Conservation (phyloP, 2,113 vertebrate genomes). For the Labeo catla region DNA sequence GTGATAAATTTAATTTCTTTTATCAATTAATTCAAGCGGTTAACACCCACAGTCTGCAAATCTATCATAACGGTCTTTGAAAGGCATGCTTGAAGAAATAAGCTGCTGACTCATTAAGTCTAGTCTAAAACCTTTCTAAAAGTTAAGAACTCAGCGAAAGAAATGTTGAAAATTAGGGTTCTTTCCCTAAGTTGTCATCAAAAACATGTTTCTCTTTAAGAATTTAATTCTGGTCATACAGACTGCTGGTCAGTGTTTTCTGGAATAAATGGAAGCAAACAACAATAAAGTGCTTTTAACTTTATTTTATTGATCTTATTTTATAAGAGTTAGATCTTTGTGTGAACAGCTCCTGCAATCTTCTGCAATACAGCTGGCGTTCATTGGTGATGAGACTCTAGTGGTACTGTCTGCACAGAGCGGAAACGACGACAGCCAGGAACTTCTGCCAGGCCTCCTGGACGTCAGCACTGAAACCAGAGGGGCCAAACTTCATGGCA, state of each 20-base stretch:
- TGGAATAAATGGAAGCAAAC: background rate
- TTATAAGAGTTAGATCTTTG: slow-evolving; percentile 3
- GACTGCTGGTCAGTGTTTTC: background rate
- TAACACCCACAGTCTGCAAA: background rate
- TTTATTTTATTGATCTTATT: background rate
- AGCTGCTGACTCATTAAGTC: background rate
- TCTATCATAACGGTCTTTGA: background rate
- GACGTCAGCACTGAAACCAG: slow-evolving; percentile 36
- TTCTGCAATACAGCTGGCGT: background rate
- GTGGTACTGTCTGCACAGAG: slow-evolving; percentile 37
- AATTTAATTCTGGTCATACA: background rate
- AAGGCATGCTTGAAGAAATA: background rate
- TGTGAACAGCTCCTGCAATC: background rate
- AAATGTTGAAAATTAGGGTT: background rate
- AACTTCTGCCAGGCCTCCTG: slow-evolving; percentile 59
- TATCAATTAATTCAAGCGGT: slow-evolving; percentile 19
- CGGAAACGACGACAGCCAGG: slow-evolving; percentile 30
- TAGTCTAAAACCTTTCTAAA: background rate
- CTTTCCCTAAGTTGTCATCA: background rate
- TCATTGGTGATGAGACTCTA: slow-evolving; percentile 7
- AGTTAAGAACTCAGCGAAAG: background rate
- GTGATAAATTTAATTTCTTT: background rate
- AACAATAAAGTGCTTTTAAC: slow-evolving; percentile 9
- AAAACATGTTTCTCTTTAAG: background rate
- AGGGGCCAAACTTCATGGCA: slow-evolving; percentile 48